Evolutionary conservation across 1,140 invertebrate genomes (phyloP), one percentile per base, ranked within the genome.

Genomic region (Nilaparvata lugens): DNA sequence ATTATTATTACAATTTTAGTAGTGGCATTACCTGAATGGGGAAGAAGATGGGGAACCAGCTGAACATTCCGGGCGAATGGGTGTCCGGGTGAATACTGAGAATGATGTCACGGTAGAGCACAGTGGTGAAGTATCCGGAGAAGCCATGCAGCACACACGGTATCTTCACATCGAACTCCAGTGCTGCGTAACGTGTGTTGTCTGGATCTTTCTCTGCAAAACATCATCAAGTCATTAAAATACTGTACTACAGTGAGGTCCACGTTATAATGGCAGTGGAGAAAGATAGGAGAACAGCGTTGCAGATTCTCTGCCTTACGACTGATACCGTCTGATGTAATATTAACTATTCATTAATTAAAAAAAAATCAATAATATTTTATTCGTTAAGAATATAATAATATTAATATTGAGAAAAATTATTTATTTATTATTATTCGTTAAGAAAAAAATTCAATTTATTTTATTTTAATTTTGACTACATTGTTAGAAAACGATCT

Each of bases 41-140:
- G 72, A 97, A 96, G 64, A 89, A 91, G 56, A 97, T 91, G 13
- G 95, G 94, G 72, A 98, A 98, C 96, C 96, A 98, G 65, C 92
- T 94, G 66, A 95, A 91, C 91, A 98, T 94, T 69, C 89, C 89
- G 3, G 80, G 78, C 35, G 93, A 93, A 71, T 95, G 88, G 4
- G 88, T 93, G 16, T 81, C 75, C 4, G 95, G 95, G 65, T 89
- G 81, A 70, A 95, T 98, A 71, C 94, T 97, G 9, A 98, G 76
- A 38, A 75, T 85, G 43, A 96, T 81, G 71, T 93, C 82, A 66
- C 87, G 87, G 74, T 89, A 97, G 14, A 99, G 78, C 53, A 83
- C 73, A 48, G 89, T 84, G 67, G 96, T 89, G 78, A 99, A 99
- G 72, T 95, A 99, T 2, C 96, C 96, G 54, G 87, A 89, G 74